Evolutionary conservation across 1,140 invertebrate genomes (phyloP).

Genomic region (Calephelis virginiensis): DNA sequence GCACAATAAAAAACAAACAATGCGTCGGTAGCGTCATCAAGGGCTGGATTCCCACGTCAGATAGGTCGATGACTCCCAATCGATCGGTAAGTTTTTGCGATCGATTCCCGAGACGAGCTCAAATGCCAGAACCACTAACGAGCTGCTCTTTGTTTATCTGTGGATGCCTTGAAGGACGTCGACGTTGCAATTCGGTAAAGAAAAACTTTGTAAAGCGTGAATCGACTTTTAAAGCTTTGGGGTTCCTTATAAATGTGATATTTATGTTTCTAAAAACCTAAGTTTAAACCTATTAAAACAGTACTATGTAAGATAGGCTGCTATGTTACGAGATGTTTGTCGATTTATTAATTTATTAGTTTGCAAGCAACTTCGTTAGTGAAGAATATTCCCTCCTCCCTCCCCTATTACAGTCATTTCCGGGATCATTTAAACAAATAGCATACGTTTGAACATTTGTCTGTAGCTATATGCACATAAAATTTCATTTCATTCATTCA

Average conservation of each 20-base stretch:
- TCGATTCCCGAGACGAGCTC: slow-evolving; percentile 47
- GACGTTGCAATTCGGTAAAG: slow-evolving; percentile 26
- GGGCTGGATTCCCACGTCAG: slow-evolving; percentile 63
- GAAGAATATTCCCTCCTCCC: too few species aligned
- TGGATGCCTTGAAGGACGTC: slow-evolving; percentile 47
- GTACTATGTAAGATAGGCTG: too few species aligned
- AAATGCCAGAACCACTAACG: slow-evolving; percentile 50
- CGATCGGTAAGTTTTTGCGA: slow-evolving; percentile 57
- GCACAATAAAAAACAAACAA: slow-evolving; percentile 54
- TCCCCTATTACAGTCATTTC: too few species aligned
- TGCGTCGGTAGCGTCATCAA: slow-evolving; percentile 50
- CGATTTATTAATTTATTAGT: too few species aligned
- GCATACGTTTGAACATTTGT: too few species aligned
- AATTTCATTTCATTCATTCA: too few species aligned
- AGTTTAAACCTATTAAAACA: too few species aligned
- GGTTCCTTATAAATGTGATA: not conserved
- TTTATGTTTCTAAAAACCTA: too few species aligned
- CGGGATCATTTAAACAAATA: too few species aligned
- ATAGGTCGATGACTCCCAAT: slow-evolving; percentile 59
- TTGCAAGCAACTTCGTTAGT: too few species aligned
- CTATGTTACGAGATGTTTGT: too few species aligned
- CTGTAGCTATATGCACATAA: too few species aligned
- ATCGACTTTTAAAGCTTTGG: not conserved
- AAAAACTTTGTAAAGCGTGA: slow-evolving; percentile 25
- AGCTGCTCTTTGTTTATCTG: slow-evolving; percentile 43